Percentiles rank a stretch among this genome's conserved stretches.
phyloP scores from a whole-genome alignment of 2,888 invertebrate genomes.

The Apamea crenata region DNA sequence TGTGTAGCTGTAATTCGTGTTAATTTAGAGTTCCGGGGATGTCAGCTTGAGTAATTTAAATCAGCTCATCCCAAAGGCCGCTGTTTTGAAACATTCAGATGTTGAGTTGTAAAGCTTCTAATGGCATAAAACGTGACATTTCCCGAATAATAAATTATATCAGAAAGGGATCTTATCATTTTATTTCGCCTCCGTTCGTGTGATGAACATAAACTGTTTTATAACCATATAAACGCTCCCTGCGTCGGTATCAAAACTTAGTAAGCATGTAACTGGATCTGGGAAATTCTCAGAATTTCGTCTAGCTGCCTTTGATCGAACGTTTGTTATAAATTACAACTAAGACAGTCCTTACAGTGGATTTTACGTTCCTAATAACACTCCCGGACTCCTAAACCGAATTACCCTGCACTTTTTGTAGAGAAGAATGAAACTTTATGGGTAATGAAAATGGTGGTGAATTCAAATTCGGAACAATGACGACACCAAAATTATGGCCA shows the following conservation, averaged over 20 bases:
- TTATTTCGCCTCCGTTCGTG: constrained; percentile 44
- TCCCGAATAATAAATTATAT: constrained; percentile 52
- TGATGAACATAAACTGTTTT: constrained; percentile 50
- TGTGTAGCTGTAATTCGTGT: constrained; percentile 52
- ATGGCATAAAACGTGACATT: constrained; percentile 54
- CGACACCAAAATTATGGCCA: background rate
- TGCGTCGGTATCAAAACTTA: constrained; percentile 28
- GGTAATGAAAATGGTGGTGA: background rate
- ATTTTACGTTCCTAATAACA: constrained; percentile 5
- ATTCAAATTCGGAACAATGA: background rate
- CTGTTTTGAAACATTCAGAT: constrained; percentile 61
- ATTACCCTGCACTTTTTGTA: background rate
- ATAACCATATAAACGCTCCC: constrained; percentile 35
- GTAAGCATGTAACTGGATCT: constrained; percentile 1
- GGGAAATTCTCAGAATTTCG: constrained; percentile 28
- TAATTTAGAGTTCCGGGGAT: constrained; percentile 57
- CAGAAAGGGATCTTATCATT: constrained; percentile 48
- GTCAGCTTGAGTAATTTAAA: constrained; percentile 62
- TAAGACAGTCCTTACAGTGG: constrained; percentile 5
- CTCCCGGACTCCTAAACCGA: background rate
- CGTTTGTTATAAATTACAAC: constrained; percentile 28
- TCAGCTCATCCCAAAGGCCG: constrained; percentile 53
- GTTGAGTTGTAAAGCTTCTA: constrained; percentile 34
- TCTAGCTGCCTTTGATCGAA: constrained; percentile 37
- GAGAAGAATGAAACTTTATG: background rate